Evolutionary conservation across 2,888 invertebrate species (phyloP).

Genomic region (Acrobasis consociella): DNA sequence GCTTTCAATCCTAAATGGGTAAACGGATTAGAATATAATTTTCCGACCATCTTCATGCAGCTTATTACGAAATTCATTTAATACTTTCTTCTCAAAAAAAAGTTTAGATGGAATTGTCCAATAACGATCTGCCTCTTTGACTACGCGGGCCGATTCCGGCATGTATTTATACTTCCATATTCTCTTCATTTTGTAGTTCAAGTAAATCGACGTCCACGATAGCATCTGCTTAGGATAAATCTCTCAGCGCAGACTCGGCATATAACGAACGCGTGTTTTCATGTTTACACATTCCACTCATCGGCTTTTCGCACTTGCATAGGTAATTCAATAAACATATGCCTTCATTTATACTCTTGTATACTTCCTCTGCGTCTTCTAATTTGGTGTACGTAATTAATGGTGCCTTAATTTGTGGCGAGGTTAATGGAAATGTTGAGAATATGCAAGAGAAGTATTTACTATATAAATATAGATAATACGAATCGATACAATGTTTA

Average conservation of each 20-base stretch:
- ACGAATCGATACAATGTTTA: too few species aligned
- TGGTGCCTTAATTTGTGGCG: neutral
- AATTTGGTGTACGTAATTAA: constrained; percentile 8
- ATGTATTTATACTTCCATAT: neutral
- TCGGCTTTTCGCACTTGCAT: constrained; percentile 58
- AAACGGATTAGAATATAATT: too few species aligned
- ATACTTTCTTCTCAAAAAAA: too few species aligned
- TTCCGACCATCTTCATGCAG: too few species aligned
- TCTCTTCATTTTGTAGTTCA: constrained; percentile 32
- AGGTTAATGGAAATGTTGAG: neutral
- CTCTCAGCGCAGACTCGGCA: constrained; percentile 56
- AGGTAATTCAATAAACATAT: constrained; percentile 58
- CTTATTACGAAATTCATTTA: too few species aligned
- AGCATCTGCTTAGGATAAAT: constrained; percentile 60
- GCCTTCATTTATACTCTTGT: constrained; percentile 42
- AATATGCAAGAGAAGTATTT: neutral
- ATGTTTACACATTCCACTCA: constrained; percentile 72
- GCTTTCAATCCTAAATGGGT: too few species aligned
- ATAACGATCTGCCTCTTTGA: too few species aligned
- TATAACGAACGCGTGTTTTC: constrained; percentile 53
- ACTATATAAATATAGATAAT: neutral
- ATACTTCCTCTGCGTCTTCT: constrained; percentile 17
- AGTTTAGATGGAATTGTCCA: too few species aligned
- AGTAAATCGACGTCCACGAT: constrained; percentile 47
- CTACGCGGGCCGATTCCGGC: too few species aligned